These are phyloP conservation scores for Chlorops oryzae DNA, from an alignment of 1,140 invertebrate species.

Conservation along the genomic window DNA sequence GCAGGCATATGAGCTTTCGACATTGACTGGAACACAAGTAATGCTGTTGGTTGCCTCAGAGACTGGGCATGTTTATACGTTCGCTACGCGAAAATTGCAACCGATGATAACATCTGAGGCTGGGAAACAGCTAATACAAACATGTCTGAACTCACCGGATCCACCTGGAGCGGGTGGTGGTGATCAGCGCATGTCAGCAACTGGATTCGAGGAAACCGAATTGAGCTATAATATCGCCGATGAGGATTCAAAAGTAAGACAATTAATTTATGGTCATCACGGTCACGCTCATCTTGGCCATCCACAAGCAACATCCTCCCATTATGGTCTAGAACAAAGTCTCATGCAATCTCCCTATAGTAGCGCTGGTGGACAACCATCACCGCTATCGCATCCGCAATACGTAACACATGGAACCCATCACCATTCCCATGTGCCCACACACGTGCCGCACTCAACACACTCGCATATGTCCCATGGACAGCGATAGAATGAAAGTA, in stretches of 20 bases:
- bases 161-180: conserved; percentile 64
- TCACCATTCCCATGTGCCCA: conserved; percentile 40
- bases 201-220: conserved; percentile 97
- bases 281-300: conserved; percentile 54
- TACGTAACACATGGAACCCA: conserved; percentile 35
- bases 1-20: conserved; percentile 98
- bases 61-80: conserved; percentile 98
- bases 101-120: conserved; percentile 99
- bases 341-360: conserved; percentile 45
- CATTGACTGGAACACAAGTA: conserved; percentile 97
- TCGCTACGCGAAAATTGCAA: conserved; percentile 96
- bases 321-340: conserved; percentile 46
- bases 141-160: conserved; percentile 96
- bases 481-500: conserved; percentile 43
- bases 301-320: conserved; percentile 41
- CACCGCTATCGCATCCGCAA: conserved; percentile 44
- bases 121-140: conserved; percentile 97
- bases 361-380: conserved; percentile 50
- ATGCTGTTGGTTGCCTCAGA: conserved; percentile 94
- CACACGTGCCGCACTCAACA: conserved; percentile 44
- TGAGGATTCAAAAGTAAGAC: conserved; percentile 93
- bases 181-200: conserved; percentile 96
- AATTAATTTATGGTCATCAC: conserved; percentile 79
- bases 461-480: conserved; percentile 46
- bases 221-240: conserved; percentile 92